phyloP scores from a whole-genome alignment of 1,140 invertebrate genomes.

The Drosophila kikkawai region DNA sequence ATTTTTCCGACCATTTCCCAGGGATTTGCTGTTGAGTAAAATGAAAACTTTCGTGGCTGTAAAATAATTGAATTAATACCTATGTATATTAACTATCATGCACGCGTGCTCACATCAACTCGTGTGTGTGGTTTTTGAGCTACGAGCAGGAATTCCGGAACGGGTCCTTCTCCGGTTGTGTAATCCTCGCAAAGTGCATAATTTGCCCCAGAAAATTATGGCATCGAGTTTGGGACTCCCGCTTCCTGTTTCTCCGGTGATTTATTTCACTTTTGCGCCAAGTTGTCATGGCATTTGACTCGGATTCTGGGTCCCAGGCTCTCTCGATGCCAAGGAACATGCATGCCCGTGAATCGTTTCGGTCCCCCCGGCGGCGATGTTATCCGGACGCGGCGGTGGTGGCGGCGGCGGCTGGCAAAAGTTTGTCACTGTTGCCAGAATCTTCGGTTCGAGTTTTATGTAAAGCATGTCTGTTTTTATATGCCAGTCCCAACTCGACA shows the following conservation, averaged over 20 bases:
- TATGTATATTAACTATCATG: slow-evolving; percentile 49
- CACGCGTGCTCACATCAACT: slow-evolving; percentile 23
- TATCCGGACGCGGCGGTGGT: slow-evolving; percentile 13
- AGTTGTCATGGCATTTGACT: slow-evolving; percentile 75
- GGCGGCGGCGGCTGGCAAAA: slow-evolving; percentile 37
- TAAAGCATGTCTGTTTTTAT: slow-evolving; percentile 62
- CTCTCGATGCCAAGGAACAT: slow-evolving; percentile 1
- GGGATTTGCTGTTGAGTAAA: slow-evolving; percentile 3
- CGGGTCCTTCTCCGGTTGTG: slow-evolving; percentile 20
- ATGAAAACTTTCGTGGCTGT: slow-evolving; percentile 13
- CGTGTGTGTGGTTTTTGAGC: slow-evolving; percentile 24
- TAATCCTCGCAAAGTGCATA: slow-evolving; percentile 66
- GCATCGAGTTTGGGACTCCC: slow-evolving; percentile 16
- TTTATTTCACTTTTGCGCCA: slow-evolving; percentile 74
- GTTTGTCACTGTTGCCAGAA: slow-evolving; percentile 57
- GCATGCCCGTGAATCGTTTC: slow-evolving; percentile 47
- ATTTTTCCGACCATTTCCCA: slow-evolving; percentile 21
- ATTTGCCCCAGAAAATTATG: slow-evolving; percentile 69
- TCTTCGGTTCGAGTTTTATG: slow-evolving; percentile 60
- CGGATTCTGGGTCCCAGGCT: slow-evolving; percentile 22
- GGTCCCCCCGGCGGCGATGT: slow-evolving; percentile 12
- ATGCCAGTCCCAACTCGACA: slow-evolving; percentile 34
- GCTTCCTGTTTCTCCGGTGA: slow-evolving; percentile 63
- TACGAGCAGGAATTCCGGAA: not conserved
- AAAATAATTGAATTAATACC: slow-evolving; percentile 34